Base-by-base conservation (phyloP, 2,888 invertebrate genomes). In the Drosophila meridionalis region DNA sequence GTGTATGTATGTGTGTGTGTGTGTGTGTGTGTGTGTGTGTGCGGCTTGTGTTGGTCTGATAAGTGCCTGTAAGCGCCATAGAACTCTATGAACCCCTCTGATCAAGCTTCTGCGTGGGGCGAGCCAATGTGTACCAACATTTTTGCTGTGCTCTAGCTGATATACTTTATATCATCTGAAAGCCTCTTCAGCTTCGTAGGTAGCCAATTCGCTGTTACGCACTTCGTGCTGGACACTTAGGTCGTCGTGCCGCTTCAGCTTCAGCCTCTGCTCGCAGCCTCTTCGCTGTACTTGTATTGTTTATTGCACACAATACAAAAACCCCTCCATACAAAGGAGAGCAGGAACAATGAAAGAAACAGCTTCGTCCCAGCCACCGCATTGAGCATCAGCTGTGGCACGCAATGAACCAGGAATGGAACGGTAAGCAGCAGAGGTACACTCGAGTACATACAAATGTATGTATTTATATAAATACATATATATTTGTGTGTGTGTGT, bases 11-110 rank as follows among this genome's bases (percentile, higher is more conserved):
- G 42, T 7, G 43, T 48, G 14, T 48, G 28, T 36, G 40, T 52
- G 20, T 67, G 20, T 40, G 42, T 50, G 14, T 50, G 28, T 38
- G 45, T 48, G 26, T 69, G 59, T 59, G 42, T 60, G 48, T 47
- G 38, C 53, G 7, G 34, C 14, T 47, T 73, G 69, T 88, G 65
- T 71, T 69, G 72, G 78, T 69, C 72, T 89, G 87, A 87, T 89
- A 89, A 89, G 84, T 84, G 84, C 70, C 70, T 70, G 20, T 40
- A 56, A 84, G 87, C 83, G 89, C 83, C 83, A 78, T 65, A 43
- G 76, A 71, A 58, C 45, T 52, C 9, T 34, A 63, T 42, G 62
- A 52, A 52, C 76, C 83, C 78, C 79, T 61, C 69, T 58, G 50
- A 62, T 63, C 42, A 63, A 69, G 57, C 38, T 45, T 57, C 14